A percentile compares a stretch with the other conserved stretches of the same genome.
Conservation (phyloP, 37 sponge, comb jelly and placozoan species). For the Haliclona indistincta region DNA sequence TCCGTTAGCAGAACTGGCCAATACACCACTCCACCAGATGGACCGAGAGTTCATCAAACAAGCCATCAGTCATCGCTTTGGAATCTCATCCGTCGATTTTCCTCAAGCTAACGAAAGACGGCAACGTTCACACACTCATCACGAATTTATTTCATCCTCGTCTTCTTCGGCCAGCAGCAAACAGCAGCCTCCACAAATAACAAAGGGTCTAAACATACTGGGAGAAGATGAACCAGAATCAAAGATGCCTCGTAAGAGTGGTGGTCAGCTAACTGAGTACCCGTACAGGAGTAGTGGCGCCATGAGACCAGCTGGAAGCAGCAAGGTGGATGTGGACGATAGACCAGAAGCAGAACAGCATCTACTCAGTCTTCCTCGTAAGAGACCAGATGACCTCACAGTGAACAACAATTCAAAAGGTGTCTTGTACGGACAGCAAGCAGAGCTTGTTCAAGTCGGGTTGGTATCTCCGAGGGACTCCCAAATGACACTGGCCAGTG, state of each 20-base stretch:
- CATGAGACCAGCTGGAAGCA: not conserved
- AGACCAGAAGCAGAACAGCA: constrained; percentile 59
- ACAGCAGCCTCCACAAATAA: not conserved
- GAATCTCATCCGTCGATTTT: not conserved
- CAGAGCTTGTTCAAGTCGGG: no score
- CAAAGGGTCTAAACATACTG: not conserved
- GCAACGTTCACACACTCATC: no score
- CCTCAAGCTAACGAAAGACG: not conserved
- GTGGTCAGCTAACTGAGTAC: not conserved
- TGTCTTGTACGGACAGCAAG: not conserved
- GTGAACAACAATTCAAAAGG: not conserved
- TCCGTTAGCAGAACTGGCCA: not conserved
- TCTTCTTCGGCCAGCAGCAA: not conserved
- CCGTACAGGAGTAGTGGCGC: not conserved
- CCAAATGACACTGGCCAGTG: not conserved
- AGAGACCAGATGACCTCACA: not conserved
- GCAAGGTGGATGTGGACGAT: constrained; percentile 22
- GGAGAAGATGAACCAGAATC: constrained; percentile 4
- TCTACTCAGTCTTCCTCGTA: constrained; percentile 48
- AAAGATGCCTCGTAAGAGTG: no score
- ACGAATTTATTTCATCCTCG: no score
- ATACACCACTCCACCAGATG: constrained; percentile 2
- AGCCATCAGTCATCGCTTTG: constrained; percentile 35
- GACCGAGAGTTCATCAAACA: constrained; percentile 17
- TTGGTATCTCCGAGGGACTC: no score